phyloP scores from a whole-genome alignment of 2,113 vertebrate genomes.

The Poicephalus meyeri region DNA sequence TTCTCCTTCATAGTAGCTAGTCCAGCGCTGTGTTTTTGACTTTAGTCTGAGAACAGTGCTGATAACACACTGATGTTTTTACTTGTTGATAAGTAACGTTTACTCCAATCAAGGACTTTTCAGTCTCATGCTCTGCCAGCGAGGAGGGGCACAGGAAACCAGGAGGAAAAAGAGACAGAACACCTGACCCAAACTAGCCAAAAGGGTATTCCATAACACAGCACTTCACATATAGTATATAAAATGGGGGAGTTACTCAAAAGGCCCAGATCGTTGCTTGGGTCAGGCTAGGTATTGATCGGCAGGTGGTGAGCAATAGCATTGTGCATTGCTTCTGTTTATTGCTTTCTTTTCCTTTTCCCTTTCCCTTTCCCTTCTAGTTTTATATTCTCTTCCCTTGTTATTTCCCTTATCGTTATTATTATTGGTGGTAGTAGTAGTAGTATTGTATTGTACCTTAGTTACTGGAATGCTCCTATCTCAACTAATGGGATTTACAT shows the following conservation, averaged over 20 bases:
- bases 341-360: neutral
- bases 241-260: too few species aligned
- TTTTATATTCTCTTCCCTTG: too few species aligned
- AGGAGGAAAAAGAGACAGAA: neutral
- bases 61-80: neutral
- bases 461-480: neutral
- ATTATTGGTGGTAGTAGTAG: too few species aligned
- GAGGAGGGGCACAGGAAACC: neutral
- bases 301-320: neutral
- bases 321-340: neutral
- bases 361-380: too few species aligned
- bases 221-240: neutral
- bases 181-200: neutral
- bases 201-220: neutral
- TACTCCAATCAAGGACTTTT: neutral
- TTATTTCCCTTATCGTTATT: too few species aligned
- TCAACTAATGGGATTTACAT: neutral
- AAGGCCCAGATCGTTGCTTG: too few species aligned
- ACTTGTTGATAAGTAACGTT: neutral
- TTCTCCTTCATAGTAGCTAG: neutral
- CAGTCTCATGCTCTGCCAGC: neutral
- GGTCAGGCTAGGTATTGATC: too few species aligned
- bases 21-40: neutral
- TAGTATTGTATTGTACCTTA: too few species aligned
- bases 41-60: neutral